Conservation (phyloP, 64 coral and sea anemone genomes). For the Montipora cactus region DNA sequence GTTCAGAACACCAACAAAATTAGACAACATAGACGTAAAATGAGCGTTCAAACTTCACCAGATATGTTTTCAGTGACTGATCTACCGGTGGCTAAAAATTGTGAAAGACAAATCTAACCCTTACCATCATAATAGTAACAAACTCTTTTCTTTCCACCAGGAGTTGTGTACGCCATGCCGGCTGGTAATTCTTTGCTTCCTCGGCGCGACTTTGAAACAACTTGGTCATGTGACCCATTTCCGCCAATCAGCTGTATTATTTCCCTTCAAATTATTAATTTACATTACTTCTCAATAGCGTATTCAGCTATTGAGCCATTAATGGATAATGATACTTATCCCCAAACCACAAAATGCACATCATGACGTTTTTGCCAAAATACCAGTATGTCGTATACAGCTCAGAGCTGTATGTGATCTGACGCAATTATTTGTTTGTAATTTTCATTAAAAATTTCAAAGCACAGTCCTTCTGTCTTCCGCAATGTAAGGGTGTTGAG, state of each 20-base stretch:
- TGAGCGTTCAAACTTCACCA: conserved; percentile 41
- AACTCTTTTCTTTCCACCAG: conserved; percentile 99
- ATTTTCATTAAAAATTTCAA: too few species aligned
- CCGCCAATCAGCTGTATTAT: conserved; percentile 69
- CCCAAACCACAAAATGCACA: neutral
- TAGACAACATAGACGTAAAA: neutral
- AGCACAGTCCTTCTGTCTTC: too few species aligned
- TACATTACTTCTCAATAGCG: conserved; percentile 55
- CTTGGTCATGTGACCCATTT: conserved; percentile 66
- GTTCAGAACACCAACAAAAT: conserved; percentile 76
- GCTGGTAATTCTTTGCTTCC: conserved; percentile 62
- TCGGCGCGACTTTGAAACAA: conserved; percentile 58
- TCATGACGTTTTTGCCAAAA: too few species aligned
- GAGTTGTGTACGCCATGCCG: conserved; percentile 98
- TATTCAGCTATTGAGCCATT: conserved; percentile 66
- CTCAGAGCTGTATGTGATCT: too few species aligned
- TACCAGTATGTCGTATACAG: too few species aligned
- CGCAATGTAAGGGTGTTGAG: too few species aligned
- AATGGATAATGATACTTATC: conserved; percentile 69
- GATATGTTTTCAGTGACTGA: neutral
- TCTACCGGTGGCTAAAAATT: neutral
- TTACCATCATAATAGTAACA: conserved; percentile 99
- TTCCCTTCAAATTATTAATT: conserved; percentile 49
- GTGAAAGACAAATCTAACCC: conserved; percentile 3
- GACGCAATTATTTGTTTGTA: too few species aligned